Evolutionary conservation across 1,140 invertebrate genomes (phyloP).

Genomic region (Tetranychus urticae): DNA sequence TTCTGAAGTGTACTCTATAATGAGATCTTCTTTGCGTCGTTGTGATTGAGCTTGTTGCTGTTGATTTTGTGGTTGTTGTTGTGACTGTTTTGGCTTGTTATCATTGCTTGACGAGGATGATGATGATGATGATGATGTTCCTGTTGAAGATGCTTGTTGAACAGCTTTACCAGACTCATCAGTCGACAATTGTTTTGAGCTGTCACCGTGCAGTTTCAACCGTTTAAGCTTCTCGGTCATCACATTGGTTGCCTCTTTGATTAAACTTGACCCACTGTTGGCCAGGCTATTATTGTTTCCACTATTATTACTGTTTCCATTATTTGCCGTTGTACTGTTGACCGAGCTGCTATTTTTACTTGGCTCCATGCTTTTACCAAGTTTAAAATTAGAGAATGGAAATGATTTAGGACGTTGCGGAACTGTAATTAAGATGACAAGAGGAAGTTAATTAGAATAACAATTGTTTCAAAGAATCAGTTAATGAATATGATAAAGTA

Average conservation of each 20-base stretch:
- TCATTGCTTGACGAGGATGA: background rate
- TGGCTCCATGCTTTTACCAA: no score
- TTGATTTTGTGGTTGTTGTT: background rate
- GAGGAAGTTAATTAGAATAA: background rate
- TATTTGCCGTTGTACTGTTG: background rate
- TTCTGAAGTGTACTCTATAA: constrained; percentile 5
- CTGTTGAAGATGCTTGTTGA: background rate
- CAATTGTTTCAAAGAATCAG: no score
- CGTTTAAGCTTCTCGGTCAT: background rate
- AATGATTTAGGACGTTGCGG: background rate
- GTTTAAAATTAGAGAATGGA: background rate
- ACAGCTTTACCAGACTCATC: background rate
- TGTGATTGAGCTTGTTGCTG: background rate
- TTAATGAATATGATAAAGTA: no score
- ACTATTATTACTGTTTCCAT: background rate
- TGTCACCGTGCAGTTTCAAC: background rate
- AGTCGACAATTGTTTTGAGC: background rate
- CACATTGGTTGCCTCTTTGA: background rate
- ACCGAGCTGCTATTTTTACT: no score
- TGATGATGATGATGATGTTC: background rate
- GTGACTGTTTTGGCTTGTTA: background rate
- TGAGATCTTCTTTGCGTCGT: background rate
- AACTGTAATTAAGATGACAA: background rate
- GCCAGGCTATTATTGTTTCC: background rate
- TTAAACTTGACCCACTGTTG: background rate